Evolutionary conservation across 2,888 invertebrate species (phyloP).

Genomic region (Caradrina kadenii): DNA sequence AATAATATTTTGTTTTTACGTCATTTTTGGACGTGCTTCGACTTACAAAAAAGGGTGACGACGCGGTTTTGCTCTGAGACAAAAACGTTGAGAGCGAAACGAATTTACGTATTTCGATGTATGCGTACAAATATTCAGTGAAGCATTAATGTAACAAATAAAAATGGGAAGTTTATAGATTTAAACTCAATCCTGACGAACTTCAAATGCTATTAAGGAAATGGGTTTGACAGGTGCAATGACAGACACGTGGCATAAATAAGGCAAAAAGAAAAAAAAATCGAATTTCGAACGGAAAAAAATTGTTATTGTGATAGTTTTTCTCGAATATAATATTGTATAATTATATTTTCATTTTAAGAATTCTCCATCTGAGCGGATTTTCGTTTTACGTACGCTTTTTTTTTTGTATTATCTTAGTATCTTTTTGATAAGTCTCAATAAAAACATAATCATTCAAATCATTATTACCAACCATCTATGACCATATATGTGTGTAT

Average conservation of each 20-base stretch:
- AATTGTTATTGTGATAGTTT: not conserved
- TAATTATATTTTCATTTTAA: too few relatives aligned
- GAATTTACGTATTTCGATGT: slow-evolving; percentile 72
- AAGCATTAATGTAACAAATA: slow-evolving; percentile 29
- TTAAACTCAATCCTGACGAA: not conserved
- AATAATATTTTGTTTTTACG: slow-evolving; percentile 84
- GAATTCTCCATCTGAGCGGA: not conserved
- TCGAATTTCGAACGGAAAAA: not conserved
- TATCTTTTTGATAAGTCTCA: not conserved
- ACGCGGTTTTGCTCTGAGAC: slow-evolving; percentile 76
- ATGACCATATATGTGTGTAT: slow-evolving; percentile 18
- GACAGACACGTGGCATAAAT: too few relatives aligned
- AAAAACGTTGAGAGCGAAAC: slow-evolving; percentile 75
- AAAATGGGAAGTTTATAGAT: slow-evolving; percentile 4
- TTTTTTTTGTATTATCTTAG: not conserved
- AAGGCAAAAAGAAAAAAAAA: too few relatives aligned
- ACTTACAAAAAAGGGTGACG: slow-evolving; percentile 82
- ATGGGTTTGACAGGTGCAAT: too few relatives aligned
- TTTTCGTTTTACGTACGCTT: not conserved
- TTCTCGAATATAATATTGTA: not conserved
- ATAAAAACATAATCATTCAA: slow-evolving; percentile 3
- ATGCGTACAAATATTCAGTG: slow-evolving; percentile 49
- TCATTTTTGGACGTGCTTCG: slow-evolving; percentile 78
- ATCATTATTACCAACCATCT: not conserved
- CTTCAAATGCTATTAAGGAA: not conserved